These are phyloP conservation scores for Xyliphius kryptos DNA, from an alignment of 2,113 vertebrate species.

Conservation along the genomic window DNA sequence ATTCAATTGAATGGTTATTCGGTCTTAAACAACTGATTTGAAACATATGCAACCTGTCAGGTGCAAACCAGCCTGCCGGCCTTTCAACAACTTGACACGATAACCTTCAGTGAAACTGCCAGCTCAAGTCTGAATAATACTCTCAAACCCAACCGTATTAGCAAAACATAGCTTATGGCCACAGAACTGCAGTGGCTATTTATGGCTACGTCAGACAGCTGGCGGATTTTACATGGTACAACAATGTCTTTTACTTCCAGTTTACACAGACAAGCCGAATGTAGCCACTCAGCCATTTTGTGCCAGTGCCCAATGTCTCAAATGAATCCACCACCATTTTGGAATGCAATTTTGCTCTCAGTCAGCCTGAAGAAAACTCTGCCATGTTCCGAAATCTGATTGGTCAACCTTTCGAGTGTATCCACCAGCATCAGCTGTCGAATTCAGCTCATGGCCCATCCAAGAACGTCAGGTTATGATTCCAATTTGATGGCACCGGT, in stretches of 20 bases:
- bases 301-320: slow-evolving; percentile 12
- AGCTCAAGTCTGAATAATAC: slow-evolving; percentile 25
- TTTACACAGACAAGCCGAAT: slow-evolving; percentile 20
- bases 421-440: not conserved
- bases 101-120: slow-evolving; percentile 26
- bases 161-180: slow-evolving; percentile 25
- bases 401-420: slow-evolving; percentile 2
- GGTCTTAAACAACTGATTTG: too few relatives aligned
- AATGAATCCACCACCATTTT: slow-evolving; percentile 26
- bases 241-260: slow-evolving; percentile 30
- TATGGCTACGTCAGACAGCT: slow-evolving; percentile 29
- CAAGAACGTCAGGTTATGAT: not conserved
- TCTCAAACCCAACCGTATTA: slow-evolving; percentile 36
- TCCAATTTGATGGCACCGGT: slow-evolving; percentile 2
- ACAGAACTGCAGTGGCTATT: slow-evolving; percentile 2
- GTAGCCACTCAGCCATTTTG: slow-evolving; percentile 20
- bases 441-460: not conserved
- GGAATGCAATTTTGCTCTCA: not conserved
- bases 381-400: slow-evolving; percentile 1
- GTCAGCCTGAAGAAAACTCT: not conserved
- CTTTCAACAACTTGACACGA: not conserved
- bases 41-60: too few relatives aligned
- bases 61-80: not conserved
- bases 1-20: not conserved
- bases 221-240: slow-evolving; percentile 11